phyloP scores from a whole-genome alignment of 1,140 invertebrate species.

The Psix sp. region DNA sequence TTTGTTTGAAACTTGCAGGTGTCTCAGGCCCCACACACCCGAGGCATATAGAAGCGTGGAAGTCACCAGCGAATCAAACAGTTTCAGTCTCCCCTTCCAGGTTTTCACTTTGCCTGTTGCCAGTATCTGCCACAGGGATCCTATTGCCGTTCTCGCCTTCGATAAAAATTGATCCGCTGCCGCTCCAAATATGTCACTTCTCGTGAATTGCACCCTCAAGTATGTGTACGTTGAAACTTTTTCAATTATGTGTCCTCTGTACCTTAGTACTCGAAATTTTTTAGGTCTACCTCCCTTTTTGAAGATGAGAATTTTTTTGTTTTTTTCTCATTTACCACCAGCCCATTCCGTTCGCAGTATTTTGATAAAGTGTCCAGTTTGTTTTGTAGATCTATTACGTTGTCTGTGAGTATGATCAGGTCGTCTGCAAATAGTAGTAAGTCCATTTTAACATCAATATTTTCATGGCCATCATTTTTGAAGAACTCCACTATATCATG shows the following conservation, averaged over 20 bases:
- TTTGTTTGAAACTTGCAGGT: constrained; percentile 28
- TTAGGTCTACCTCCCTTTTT: constrained; percentile 25
- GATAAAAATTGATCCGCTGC: too few relatives aligned
- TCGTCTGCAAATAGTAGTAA: constrained; percentile 50
- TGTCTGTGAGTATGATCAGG: constrained; percentile 3
- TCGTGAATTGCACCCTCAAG: constrained; percentile 32
- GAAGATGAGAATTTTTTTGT: constrained; percentile 43
- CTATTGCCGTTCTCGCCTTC: too few relatives aligned
- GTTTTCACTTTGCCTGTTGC: neutral
- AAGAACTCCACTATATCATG: constrained; percentile 41
- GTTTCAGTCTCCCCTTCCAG: constrained; percentile 1
- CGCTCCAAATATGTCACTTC: constrained; percentile 8
- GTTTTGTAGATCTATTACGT: constrained; percentile 20
- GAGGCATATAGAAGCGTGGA: neutral
- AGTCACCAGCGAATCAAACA: neutral
- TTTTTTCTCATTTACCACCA: constrained; percentile 42
- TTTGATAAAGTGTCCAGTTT: constrained; percentile 22
- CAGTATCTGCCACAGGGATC: constrained; percentile 4
- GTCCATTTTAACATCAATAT: constrained; percentile 11
- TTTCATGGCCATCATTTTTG: constrained; percentile 5
- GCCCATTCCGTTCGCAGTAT: constrained; percentile 27
- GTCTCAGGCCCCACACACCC: too few relatives aligned
- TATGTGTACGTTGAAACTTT: constrained; percentile 20
- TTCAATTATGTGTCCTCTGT: constrained; percentile 9
- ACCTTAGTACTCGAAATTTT: constrained; percentile 13